Base-by-base conservation (phyloP, 2,797 vertebrate genomes). In the Microcaecilia unicolor region DNA sequence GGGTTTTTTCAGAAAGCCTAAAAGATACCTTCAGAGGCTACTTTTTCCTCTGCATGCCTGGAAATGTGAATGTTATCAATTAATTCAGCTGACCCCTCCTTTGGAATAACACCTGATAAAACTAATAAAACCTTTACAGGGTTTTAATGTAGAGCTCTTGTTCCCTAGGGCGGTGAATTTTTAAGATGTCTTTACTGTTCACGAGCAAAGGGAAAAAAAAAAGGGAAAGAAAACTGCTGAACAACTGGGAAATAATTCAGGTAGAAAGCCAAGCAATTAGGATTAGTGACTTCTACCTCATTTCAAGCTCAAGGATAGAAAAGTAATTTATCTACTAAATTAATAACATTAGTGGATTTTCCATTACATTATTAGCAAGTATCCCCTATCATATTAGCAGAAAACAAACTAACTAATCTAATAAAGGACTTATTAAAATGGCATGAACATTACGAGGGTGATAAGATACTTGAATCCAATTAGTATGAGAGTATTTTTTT, bases 211-310 rank as follows among this genome's bases (percentile, higher is more conserved):
- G n/a, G n/a, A n/a, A n/a, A n/a, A 46, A 53, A 34, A n/a, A 78
- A 50, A 28, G n/a, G n/a, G n/a, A n/a, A 57, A 46, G 53, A 34
- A n/a, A 68, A 66, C 69, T 68, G 73, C 77, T 80, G 80, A 78
- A 81, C 69, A 78, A 80, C 81, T 78, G 73, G 75, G 73, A 72
- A 80, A 77, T 78, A 77, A 65, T 80, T 80, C 74, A 62, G 15
- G 70, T 67, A 72, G 74, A 78, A 80, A 61, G 70, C 70, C 67
- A 79, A 76, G 72, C 72, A 80, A 80, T 83, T 80, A 79, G 77
- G 74, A 81, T 83, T 81, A 83, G 78, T 70, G 76, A 79, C 78
- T 81, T 77, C 68, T 73, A 78, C 80, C 81, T 80, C 77, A 80
- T 79, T 81, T 80, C 74, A 80, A 78, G 68, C 80, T 81, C 58